These are phyloP conservation scores for Sipha maydis DNA, from an alignment of 2,888 invertebrate species.

Conservation along the genomic window DNA sequence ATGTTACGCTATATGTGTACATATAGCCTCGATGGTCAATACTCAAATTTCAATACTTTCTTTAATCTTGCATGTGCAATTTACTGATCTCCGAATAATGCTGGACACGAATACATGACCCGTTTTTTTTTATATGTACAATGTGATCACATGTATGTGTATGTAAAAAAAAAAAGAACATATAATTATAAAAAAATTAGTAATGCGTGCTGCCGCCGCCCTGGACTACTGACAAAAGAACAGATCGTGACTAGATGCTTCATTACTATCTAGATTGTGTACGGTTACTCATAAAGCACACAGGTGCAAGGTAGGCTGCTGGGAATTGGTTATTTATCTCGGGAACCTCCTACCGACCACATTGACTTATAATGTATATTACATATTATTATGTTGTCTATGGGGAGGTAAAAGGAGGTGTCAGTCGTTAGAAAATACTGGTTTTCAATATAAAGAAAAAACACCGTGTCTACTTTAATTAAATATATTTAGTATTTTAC, in stretches of 20 bases:
- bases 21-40: neutral
- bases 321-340: constrained; percentile 50
- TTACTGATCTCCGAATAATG: constrained; percentile 32
- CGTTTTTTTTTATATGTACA: constrained; percentile 21
- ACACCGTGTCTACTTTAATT: constrained; percentile 30
- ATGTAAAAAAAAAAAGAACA: neutral
- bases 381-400: neutral
- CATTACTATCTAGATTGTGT: constrained; percentile 53
- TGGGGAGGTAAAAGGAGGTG: neutral
- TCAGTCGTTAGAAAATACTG: neutral
- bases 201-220: constrained; percentile 55
- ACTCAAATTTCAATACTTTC: constrained; percentile 48
- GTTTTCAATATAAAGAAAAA: constrained; percentile 11
- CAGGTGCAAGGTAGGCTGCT: neutral
- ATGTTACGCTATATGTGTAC: no score
- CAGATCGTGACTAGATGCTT: constrained; percentile 52
- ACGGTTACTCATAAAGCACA: constrained; percentile 55
- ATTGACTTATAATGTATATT: constrained; percentile 35
- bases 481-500: constrained; percentile 2
- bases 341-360: constrained; percentile 42
- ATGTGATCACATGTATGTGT: constrained; percentile 14
- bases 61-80: constrained; percentile 23
- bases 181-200: constrained; percentile 61
- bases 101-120: constrained; percentile 55
- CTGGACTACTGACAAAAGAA: constrained; percentile 56